These are phyloP conservation scores for Sebastes taczanowskii DNA, from an alignment of 2,797 vertebrate species.

Conservation along the genomic window DNA sequence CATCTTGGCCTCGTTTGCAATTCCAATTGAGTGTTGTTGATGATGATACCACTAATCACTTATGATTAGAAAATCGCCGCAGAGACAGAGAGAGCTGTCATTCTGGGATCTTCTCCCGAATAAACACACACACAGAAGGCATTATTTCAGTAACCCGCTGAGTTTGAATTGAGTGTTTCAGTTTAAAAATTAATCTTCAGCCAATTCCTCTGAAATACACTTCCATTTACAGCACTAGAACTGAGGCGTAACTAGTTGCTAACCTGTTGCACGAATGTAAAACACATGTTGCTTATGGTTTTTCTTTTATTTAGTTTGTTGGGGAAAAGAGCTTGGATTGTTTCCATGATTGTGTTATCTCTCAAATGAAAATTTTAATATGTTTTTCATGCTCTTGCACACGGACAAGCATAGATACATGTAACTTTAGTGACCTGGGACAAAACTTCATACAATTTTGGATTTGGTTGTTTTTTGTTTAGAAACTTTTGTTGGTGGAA, in stretches of 20 bases:
- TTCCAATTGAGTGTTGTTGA: conserved; percentile 66
- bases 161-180: neutral
- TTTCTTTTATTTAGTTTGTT: neutral
- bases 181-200: neutral
- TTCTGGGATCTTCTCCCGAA: conserved; percentile 34
- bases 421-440: too few species aligned
- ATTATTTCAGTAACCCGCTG: conserved; percentile 4
- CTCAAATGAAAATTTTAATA: neutral
- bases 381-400: neutral
- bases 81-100: conserved; percentile 26
- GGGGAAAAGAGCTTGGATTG: neutral
- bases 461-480: too few species aligned
- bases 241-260: neutral
- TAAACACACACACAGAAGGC: conserved; percentile 19
- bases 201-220: neutral
- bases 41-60: conserved; percentile 61
- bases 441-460: too few species aligned
- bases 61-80: conserved; percentile 48
- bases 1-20: conserved; percentile 71
- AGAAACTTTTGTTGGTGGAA: too few species aligned
- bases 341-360: neutral
- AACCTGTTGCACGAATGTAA: conserved; percentile 34
- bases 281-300: conserved; percentile 12
- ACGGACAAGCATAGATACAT: neutral
- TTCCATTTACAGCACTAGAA: neutral